Evolutionary conservation across 2,888 invertebrate species (phyloP), one percentile per base, ranked within the genome.

Genomic region (Thera britannica): DNA sequence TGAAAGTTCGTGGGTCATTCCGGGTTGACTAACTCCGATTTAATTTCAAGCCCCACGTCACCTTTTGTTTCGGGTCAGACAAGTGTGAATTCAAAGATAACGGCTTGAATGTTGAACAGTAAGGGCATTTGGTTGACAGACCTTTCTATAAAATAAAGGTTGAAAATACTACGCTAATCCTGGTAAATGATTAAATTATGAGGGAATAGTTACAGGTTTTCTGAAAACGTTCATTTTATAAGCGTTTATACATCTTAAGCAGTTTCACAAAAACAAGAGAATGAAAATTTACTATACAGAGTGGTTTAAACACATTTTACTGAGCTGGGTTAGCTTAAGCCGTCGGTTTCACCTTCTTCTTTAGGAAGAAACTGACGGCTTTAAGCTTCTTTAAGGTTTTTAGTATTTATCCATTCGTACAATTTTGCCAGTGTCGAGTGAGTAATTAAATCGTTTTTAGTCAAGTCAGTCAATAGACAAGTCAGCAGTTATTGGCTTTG

Each of bases 41-140:
- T 81, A 80, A 80, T 76, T 65, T 68, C 54, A 77, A 78, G 78
- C 77, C 80, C 78, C 81, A 73, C 72, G 67, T 72, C 73, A 76
- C 75, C 77, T 81, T 80, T 81, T 83, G 83, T 83, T 80, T 80
- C 72, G 71, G 63, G 70, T 75, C 75, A 66, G 65, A 62, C 73
- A 68, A 69, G 71, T 74, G 73, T 73, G 70, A 75, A 72, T 71
- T 69, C 62, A 56, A 23, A 68, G 77, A 77, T 77, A 75, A 70
- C 71, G 38, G 11, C 69, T 67, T 61, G 66, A 73, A 71, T 67
- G 64, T 72, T 70, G 63, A 70, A 72, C 41, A 69, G 54, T 59
- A 49, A 51, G 46, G 44, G 64, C 44, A 34, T 57, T 57, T 57
- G 41, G 57, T 9, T 61, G 12, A 58, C 49, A 58, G 48, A 58